phyloP scores from a whole-genome alignment of 2,888 invertebrate species.

The Sinhomidia bicolor region DNA sequence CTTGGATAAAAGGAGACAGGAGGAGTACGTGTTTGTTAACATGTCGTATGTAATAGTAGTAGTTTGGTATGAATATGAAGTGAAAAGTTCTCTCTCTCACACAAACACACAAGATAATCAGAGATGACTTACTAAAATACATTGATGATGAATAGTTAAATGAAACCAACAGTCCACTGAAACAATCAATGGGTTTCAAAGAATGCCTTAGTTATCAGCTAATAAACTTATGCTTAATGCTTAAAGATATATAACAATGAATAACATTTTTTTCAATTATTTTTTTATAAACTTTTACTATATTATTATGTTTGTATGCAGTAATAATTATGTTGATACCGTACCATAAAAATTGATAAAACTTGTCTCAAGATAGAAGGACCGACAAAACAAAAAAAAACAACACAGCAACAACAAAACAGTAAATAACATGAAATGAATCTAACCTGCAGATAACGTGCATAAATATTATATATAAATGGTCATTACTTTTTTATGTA shows the following conservation, averaged over 20 bases:
- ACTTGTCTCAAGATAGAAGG: neutral
- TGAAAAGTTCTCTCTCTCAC: too few species aligned
- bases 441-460: neutral
- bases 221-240: neutral
- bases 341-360: conserved; percentile 24
- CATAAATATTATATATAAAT: neutral
- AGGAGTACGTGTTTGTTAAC: too few species aligned
- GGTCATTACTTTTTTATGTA: conserved; percentile 33
- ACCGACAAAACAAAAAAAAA: conserved; percentile 1
- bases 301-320: neutral
- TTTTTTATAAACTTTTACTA: neutral
- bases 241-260: neutral
- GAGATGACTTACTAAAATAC: too few species aligned
- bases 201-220: neutral
- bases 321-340: conserved; percentile 1
- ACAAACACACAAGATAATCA: too few species aligned
- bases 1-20: too few species aligned
- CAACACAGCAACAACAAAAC: neutral
- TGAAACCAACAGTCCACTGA: too few species aligned
- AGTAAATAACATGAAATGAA: conserved; percentile 33
- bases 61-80: too few species aligned
- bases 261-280: neutral
- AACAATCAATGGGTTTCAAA: too few species aligned
- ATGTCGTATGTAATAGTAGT: too few species aligned
- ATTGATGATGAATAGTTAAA: too few species aligned